Evolutionary conservation across 64 coral and sea anemone species (phyloP).

Genomic region (Montipora sp.): DNA sequence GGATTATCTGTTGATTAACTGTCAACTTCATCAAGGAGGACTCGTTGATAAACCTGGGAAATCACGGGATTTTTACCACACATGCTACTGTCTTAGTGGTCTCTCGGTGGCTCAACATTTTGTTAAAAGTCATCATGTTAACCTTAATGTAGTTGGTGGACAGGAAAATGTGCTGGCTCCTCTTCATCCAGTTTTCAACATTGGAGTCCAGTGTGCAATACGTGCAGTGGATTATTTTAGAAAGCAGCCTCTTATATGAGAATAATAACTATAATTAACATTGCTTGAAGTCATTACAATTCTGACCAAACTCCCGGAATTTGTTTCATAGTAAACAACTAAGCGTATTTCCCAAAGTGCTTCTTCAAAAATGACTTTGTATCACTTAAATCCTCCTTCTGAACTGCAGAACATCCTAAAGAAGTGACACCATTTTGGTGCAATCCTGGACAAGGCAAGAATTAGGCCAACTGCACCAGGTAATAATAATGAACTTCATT

Average conservation of each 20-base stretch:
- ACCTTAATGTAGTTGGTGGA: constrained; percentile 70
- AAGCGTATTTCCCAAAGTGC: no score
- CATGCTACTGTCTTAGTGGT: constrained; percentile 96
- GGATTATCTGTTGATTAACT: constrained; percentile 88
- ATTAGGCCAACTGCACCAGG: no score
- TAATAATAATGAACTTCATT: no score
- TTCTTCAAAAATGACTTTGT: no score
- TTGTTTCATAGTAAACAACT: no score
- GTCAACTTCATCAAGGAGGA: constrained; percentile 89
- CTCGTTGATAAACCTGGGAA: constrained; percentile 98
- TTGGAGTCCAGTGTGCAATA: constrained; percentile 84
- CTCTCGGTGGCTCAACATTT: constrained; percentile 96
- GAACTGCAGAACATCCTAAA: no score
- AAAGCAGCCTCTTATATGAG: constrained; percentile 49
- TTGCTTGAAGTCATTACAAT: neutral
- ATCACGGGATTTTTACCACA: constrained; percentile 97
- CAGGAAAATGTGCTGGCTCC: constrained; percentile 77
- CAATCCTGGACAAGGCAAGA: no score
- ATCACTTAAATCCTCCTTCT: no score
- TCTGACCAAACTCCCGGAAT: no score
- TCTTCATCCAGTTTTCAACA: constrained; percentile 92
- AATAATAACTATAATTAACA: neutral
- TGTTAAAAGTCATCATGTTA: constrained; percentile 74
- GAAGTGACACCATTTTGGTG: no score
- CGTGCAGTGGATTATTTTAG: constrained; percentile 83